Base-by-base conservation (phyloP, 1,140 invertebrate genomes). In the Drosophila sp. region DNA sequence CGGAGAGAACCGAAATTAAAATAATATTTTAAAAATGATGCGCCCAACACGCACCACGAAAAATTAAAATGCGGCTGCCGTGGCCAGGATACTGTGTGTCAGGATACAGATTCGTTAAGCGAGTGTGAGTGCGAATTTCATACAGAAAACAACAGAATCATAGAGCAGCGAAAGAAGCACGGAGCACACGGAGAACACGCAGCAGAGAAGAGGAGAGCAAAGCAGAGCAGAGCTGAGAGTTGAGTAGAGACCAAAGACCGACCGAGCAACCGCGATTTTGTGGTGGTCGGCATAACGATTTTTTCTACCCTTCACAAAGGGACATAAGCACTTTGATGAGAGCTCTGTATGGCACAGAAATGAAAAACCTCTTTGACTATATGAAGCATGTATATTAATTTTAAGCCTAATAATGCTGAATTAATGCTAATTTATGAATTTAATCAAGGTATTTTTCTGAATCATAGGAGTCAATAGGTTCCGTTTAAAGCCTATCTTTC, bases 231-330 rank as follows among this genome's bases (percentile, higher is more conserved):
- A 50, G 44, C 44, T 50, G 44, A 50, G 44, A 50, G 44, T 50
- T 50, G 44, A 50, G 44, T 50, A 50, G 23, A 50, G 44, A 50
- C 35, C 35, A 38, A 47, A 56, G 33, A 64, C 47, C 71, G 60
- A 58, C 58, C 44, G 44, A 50, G 66, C 86, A 73, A 89, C 89
- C 89, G 82, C 81, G 86, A 78, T 80, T 86, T 86, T 91, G 89
- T 80, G 89, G 89, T 85, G 84, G 79, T 71, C 65, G 76, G 74
- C 72, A 85, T 80, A 85, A 82, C 85, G 89, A 91, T 91, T 87
- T 90, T 17, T 85, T 50, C 25, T 50, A 50, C 44, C 23, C 44
- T 50, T 41, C 1, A 50, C 25, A 10, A 50, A 27, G 3, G 23
- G 7, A 23, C 4, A 27, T 7, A 27, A 3, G n/a, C 2, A 3